Evolutionary conservation across 2,113 vertebrate genomes (phyloP).

Genomic region (Acrocephalus arundinaceus): DNA sequence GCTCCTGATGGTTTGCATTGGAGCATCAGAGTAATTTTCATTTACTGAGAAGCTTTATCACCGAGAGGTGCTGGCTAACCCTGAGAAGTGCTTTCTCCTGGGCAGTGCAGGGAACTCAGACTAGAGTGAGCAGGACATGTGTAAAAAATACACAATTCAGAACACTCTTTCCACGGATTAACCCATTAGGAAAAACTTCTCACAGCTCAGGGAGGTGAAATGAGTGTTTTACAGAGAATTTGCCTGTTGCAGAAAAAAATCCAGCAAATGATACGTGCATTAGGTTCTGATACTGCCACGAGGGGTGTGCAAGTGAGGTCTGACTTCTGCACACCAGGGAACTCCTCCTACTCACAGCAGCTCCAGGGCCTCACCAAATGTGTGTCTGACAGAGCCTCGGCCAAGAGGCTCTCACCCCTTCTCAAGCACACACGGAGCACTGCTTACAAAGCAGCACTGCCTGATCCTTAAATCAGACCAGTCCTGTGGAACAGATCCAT

Average conservation of each 20-base stretch:
- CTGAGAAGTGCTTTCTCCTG: neutral
- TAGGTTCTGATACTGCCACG: neutral
- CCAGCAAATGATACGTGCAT: accelerated
- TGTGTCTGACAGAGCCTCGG: neutral
- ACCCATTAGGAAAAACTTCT: neutral
- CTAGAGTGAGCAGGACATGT: neutral
- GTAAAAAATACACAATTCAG: neutral
- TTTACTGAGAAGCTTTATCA: neutral
- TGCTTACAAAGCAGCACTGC: neutral
- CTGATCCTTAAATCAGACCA: neutral
- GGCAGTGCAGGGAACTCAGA: neutral
- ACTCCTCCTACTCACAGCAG: neutral
- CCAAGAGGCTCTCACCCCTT: neutral
- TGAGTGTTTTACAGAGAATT: neutral
- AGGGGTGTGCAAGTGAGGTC: neutral
- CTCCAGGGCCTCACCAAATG: neutral
- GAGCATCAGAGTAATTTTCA: neutral
- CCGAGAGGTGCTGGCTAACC: neutral
- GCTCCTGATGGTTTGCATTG: neutral
- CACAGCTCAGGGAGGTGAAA: neutral
- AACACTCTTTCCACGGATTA: neutral
- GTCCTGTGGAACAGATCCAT: neutral
- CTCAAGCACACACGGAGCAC: neutral
- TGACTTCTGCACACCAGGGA: neutral
- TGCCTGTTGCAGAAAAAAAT: neutral